Conservation (phyloP, 2,797 vertebrate species). For the Erpetoichthys calabaricus region DNA sequence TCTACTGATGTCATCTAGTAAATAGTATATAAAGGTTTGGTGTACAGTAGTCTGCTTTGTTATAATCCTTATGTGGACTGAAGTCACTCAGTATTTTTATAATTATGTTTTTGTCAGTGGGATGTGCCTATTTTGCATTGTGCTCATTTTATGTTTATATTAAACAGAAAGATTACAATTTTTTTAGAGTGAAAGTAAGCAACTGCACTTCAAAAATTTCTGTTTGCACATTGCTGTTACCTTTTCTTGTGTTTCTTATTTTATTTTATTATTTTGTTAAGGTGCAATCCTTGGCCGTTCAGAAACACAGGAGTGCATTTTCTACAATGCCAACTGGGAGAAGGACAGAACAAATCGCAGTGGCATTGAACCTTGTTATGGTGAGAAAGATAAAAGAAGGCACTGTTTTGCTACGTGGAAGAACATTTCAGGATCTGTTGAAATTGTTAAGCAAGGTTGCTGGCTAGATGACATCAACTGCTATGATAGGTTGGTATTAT, state of each 20-base stretch:
- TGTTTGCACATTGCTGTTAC: not conserved
- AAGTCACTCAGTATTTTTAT: too few species aligned
- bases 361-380: slow-evolving; percentile 75
- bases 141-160: too few species aligned
- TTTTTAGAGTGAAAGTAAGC: too few species aligned
- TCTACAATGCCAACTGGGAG: slow-evolving; percentile 91
- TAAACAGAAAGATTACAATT: too few species aligned
- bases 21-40: too few species aligned
- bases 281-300: slow-evolving; percentile 93
- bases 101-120: too few species aligned
- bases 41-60: too few species aligned
- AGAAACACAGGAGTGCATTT: slow-evolving; percentile 85
- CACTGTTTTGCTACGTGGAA: slow-evolving; percentile 98
- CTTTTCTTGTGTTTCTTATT: not conserved
- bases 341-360: slow-evolving; percentile 86
- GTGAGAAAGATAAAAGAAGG: slow-evolving; percentile 82
- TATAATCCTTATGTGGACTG: too few species aligned
- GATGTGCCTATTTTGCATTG: too few species aligned
- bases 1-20: too few species aligned
- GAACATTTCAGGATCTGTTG: slow-evolving; percentile 80
- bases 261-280: slow-evolving; percentile 26
- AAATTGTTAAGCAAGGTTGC: slow-evolving; percentile 91
- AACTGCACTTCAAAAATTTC: too few species aligned
- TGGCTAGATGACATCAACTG: slow-evolving; percentile 97
- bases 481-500: slow-evolving; percentile 73